Conservation (phyloP, 1,140 invertebrate species). For the Ceratina japonica region DNA sequence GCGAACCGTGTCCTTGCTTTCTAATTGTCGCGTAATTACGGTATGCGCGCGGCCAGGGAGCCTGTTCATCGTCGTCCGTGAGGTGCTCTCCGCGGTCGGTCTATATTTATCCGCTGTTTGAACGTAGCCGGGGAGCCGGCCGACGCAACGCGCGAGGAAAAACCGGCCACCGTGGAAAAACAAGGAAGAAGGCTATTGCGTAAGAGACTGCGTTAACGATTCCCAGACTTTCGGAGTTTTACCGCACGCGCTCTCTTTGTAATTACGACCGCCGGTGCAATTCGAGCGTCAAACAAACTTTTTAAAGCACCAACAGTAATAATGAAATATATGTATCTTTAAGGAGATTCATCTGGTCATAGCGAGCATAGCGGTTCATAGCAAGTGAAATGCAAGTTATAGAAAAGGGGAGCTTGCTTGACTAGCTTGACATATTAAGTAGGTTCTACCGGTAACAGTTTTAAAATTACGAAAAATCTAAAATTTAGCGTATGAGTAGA, state of each 20-base stretch:
- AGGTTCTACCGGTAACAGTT: too few species aligned
- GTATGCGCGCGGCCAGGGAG: slow-evolving; percentile 23
- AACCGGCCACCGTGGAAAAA: slow-evolving; percentile 16
- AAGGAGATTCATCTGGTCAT: too few species aligned
- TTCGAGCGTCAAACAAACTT: too few species aligned
- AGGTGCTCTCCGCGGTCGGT: slow-evolving; percentile 35
- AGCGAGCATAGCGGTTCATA: too few species aligned
- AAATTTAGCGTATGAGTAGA: too few species aligned
- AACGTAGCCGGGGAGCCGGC: slow-evolving; percentile 31
- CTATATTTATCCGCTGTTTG: slow-evolving; percentile 60
- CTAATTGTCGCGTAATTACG: slow-evolving; percentile 66
- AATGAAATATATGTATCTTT: too few species aligned
- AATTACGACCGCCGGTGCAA: too few species aligned
- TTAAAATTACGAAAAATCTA: too few species aligned
- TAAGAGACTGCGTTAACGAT: neutral
- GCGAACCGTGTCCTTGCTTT: slow-evolving; percentile 63
- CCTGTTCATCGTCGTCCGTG: slow-evolving; percentile 37
- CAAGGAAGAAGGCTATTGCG: slow-evolving; percentile 21
- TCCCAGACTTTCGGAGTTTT: neutral
- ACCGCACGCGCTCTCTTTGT: neutral
- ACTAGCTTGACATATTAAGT: too few species aligned
- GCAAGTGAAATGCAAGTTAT: too few species aligned
- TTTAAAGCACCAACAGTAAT: too few species aligned
- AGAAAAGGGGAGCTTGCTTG: too few species aligned
- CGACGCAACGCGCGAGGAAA: neutral